Conservation (phyloP, 1,140 invertebrate genomes). For the Drosophila kurseongensis region DNA sequence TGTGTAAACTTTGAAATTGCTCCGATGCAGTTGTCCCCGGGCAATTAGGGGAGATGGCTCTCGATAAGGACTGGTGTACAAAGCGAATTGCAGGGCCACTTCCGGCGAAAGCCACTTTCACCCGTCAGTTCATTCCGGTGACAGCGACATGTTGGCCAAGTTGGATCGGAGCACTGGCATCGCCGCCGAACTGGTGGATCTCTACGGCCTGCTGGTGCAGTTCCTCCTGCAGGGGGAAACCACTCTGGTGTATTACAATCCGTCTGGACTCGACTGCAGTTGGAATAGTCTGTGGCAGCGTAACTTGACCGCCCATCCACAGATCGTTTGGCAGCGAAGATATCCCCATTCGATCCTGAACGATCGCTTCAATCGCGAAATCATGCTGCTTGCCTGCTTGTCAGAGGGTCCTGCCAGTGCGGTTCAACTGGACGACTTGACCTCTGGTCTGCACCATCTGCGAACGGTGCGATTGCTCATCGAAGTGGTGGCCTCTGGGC, state of each 20-base stretch:
- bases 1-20: slow-evolving; percentile 26
- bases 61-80: slow-evolving; percentile 14
- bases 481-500: slow-evolving; percentile 18
- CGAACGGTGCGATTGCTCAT: slow-evolving; percentile 31
- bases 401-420: background rate
- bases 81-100: background rate
- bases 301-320: slow-evolving; percentile 33
- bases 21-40: slow-evolving; percentile 4
- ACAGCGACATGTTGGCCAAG: slow-evolving; percentile 34
- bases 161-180: slow-evolving; percentile 1
- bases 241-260: slow-evolving; percentile 56
- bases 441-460: too few relatives aligned
- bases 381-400: slow-evolving; percentile 53
- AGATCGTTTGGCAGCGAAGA: slow-evolving; percentile 46
- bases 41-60: slow-evolving; percentile 26
- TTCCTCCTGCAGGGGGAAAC: slow-evolving; percentile 1
- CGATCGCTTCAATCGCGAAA: slow-evolving; percentile 1
- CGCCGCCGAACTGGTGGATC: slow-evolving; percentile 17
- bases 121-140: slow-evolving; percentile 1
- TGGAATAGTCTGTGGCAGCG: slow-evolving; percentile 32
- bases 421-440: slow-evolving; percentile 10
- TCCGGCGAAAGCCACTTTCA: background rate
- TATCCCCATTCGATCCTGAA: background rate
- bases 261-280: slow-evolving; percentile 30
- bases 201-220: slow-evolving; percentile 39